A percentile compares a stretch with the other conserved stretches of the same genome.
These are phyloP conservation scores for Rattus norvegicus DNA, from an alignment of 2,113 vertebrate species.

Conservation along the genomic window DNA sequence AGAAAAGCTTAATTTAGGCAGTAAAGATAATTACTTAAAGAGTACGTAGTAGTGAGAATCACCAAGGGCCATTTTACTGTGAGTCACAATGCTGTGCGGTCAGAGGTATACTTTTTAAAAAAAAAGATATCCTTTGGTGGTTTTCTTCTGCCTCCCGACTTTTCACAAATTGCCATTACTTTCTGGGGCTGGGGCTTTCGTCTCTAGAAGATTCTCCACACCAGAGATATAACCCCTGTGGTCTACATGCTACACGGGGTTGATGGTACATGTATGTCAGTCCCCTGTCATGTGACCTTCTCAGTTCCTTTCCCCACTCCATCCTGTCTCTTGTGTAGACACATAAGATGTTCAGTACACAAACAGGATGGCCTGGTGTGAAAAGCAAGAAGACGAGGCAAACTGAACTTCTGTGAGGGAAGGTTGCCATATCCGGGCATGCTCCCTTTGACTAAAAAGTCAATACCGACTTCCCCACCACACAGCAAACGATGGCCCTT, in stretches of 20 bases:
- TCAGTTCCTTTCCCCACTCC: conserved; percentile 50
- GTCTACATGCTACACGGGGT: conserved; percentile 52
- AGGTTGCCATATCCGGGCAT: background rate
- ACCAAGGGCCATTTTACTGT: conserved; percentile 78
- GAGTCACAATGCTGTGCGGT: conserved; percentile 81
- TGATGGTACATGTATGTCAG: conserved; percentile 1
- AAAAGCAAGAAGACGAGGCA: conserved; percentile 53
- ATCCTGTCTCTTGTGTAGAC: conserved; percentile 52
- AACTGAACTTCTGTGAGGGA: background rate
- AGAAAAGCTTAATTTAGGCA: conserved; percentile 79
- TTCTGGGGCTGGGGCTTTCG: conserved; percentile 74
- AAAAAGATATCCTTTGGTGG: conserved; percentile 75
- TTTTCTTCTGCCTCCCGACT: conserved; percentile 72
- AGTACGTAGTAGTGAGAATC: conserved; percentile 79
- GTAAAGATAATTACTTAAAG: conserved; percentile 83
- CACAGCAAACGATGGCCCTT: background rate
- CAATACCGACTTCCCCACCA: background rate
- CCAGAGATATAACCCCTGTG: conserved; percentile 67
- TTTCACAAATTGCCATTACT: conserved; percentile 70
- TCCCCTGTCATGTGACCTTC: conserved; percentile 30
- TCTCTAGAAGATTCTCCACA: conserved; percentile 72
- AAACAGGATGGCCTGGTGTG: conserved; percentile 76
- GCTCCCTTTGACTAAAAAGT: background rate
- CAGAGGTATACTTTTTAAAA: conserved; percentile 63
- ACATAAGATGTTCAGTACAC: conserved; percentile 57